Evolutionary conservation across 1,140 invertebrate species (phyloP).

Genomic region (Meloidogyne floridensis): DNA sequence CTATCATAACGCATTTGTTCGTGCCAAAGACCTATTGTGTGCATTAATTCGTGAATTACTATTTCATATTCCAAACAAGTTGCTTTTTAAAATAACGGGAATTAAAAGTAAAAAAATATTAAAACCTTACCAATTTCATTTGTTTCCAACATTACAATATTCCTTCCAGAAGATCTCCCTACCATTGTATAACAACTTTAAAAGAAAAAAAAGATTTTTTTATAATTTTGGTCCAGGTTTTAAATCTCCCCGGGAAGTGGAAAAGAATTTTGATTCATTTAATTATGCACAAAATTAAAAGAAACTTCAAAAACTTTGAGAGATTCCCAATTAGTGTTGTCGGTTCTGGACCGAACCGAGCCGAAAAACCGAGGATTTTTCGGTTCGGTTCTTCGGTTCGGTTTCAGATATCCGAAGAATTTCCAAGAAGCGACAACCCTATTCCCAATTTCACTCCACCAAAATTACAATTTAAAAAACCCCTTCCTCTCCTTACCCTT

Average conservation of each 20-base stretch:
- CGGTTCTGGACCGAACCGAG: too few species aligned
- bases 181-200: constrained; percentile 44
- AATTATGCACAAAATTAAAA: too few species aligned
- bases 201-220: background rate
- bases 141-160: constrained; percentile 45
- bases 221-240: background rate
- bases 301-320: too few species aligned
- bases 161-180: constrained; percentile 38
- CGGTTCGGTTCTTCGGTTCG: too few species aligned
- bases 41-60: constrained; percentile 54
- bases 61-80: constrained; percentile 58
- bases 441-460: too few species aligned
- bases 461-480: too few species aligned
- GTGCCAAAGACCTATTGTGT: constrained; percentile 58
- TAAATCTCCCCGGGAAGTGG: background rate
- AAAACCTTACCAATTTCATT: constrained; percentile 39
- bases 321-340: too few species aligned
- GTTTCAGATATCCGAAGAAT: too few species aligned
- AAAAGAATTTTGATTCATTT: too few species aligned
- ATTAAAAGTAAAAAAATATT: background rate
- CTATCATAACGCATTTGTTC: constrained; percentile 57
- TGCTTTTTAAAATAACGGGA: constrained; percentile 12
- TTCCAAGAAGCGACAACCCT: too few species aligned
- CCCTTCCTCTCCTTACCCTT: constrained; percentile 21
- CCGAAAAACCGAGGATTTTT: too few species aligned